phyloP scores from a whole-genome alignment of 2,797 vertebrate genomes.

The Menidia menidia region DNA sequence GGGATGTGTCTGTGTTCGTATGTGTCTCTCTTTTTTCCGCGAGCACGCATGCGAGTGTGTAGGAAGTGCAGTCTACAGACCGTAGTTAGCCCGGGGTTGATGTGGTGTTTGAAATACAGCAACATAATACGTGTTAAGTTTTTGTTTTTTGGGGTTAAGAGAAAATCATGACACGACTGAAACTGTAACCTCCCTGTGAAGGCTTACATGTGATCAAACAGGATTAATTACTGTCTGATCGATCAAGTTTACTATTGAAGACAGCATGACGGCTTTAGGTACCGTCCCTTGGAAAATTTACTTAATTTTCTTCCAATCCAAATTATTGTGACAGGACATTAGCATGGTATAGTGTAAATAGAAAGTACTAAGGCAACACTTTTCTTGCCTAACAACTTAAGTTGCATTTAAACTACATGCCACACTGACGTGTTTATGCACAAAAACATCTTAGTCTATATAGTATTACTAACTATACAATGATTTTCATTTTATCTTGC shows the following conservation, averaged over 20 bases:
- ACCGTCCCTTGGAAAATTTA: too few species aligned
- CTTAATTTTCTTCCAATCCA: too few species aligned
- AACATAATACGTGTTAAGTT: neutral
- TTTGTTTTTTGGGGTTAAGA: neutral
- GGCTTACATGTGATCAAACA: neutral
- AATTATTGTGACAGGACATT: too few species aligned
- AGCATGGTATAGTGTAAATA: too few species aligned
- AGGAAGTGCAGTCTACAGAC: neutral
- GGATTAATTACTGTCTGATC: neutral
- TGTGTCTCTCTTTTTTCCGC: conserved; percentile 24
- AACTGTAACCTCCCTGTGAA: neutral
- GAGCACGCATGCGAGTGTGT: conserved; percentile 9
- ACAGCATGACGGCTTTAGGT: neutral
- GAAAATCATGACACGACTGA: too few species aligned
- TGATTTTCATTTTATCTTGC: too few species aligned
- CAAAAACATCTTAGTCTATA: too few species aligned
- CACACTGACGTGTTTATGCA: too few species aligned
- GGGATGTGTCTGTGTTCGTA: conserved; percentile 65
- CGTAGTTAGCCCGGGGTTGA: conserved; percentile 3
- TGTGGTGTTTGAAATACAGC: conserved; percentile 12
- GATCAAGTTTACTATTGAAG: neutral
- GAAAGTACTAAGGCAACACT: too few species aligned
- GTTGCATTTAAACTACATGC: too few species aligned
- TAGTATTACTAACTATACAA: too few species aligned
- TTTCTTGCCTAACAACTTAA: too few species aligned